Conservation (phyloP, 1,140 invertebrate species). For the Dendrolimus punctatus region DNA sequence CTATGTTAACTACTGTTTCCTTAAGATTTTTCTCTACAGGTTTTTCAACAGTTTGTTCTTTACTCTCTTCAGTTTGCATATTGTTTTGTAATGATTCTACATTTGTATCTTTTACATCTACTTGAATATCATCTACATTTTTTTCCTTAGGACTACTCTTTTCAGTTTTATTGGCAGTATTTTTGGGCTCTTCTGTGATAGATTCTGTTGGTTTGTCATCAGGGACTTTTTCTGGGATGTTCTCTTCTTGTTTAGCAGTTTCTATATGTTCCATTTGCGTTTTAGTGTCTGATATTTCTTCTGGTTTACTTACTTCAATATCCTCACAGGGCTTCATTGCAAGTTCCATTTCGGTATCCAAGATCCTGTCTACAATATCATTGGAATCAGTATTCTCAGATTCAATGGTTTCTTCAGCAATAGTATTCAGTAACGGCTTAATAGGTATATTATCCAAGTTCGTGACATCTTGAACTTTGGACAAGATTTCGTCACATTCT, state of each 20-base stretch:
- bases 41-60: conserved; percentile 8
- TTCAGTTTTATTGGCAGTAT: conserved; percentile 7
- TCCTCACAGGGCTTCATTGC: conserved; percentile 37
- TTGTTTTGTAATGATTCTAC: conserved; percentile 6
- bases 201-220: conserved; percentile 9
- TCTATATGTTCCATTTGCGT: conserved; percentile 9
- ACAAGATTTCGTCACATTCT: conserved; percentile 61
- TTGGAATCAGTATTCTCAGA: conserved; percentile 50
- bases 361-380: conserved; percentile 52
- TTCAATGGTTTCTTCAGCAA: conserved; percentile 57
- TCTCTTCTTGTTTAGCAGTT: conserved; percentile 7
- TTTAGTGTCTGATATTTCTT: conserved; percentile 19
- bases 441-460: conserved; percentile 55
- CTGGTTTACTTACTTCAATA: conserved; percentile 14
- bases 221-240: conserved; percentile 7
- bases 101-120: conserved; percentile 9
- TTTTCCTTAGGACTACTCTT: conserved; percentile 17
- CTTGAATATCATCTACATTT: conserved; percentile 19
- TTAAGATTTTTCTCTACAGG: conserved; percentile 1
- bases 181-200: conserved; percentile 6
- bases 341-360: conserved; percentile 45
- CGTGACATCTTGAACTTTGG: conserved; percentile 57
- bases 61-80: conserved; percentile 7
- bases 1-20: too few relatives aligned
- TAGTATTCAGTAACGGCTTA: conserved; percentile 49